Evolutionary conservation across 1,140 invertebrate genomes (phyloP), one percentile per base, ranked within the genome.

Genomic region (Tetranychus cinnabarinus): DNA sequence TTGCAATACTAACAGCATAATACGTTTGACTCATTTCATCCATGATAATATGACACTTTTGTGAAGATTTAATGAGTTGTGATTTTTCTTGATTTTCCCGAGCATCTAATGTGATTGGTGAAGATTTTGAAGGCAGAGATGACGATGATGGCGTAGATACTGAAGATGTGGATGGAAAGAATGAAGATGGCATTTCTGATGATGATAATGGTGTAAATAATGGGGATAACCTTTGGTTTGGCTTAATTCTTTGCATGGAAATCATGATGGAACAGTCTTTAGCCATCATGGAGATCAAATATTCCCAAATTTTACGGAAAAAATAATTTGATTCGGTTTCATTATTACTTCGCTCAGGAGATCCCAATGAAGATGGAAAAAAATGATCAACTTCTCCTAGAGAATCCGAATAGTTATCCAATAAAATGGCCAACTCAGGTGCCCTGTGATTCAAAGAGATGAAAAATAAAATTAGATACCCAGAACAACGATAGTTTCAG

Each of bases 221-320:
- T 52, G n/a, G 50, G 7, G n/a, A 52, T 33, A n/a, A 8, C 50
- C 12, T n/a, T 13, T 52, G 13, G 50, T 7, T 31, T 23, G 31
- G 23, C 7, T 52, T 52, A n/a, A 52, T 52, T n/a, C 50, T 58
- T 58, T 63, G 57, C 23, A 65, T 60, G 7, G 64, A 33, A 42
- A 65, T 58, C 59, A 65, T 63, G 10, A 65, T 62, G 8, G 64
- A 65, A 54, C 58, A 63, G 52, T 65, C 64, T 59, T 65, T 65
- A 5, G 64, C 61, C 3, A 62, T 65, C 12, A 65, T n/a, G 12
- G 64, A 65, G 13, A 63, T 42, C 31, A 65, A 45, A 57, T 54
- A 65, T 36, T 62, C 48, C 52, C 58, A 65, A 46, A 64, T 35
- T 58, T 64, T 37, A 35, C 42, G 33, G 6, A 56, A 31, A 36